Evolutionary conservation across 2,797 vertebrate genomes (phyloP).

Genomic region (Coreius guichenoti): DNA sequence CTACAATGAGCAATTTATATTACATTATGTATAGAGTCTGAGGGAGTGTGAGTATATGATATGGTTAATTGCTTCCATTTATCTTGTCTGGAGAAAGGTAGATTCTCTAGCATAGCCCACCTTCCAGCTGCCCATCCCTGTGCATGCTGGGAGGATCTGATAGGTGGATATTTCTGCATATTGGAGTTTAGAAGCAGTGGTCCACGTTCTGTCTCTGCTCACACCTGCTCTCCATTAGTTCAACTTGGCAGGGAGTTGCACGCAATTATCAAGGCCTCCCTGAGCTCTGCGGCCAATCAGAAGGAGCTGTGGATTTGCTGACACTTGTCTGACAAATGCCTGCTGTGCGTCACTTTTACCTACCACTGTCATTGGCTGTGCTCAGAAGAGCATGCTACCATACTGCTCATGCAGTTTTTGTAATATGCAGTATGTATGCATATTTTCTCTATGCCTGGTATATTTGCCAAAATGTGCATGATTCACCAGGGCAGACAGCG

Average conservation of each 20-base stretch:
- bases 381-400: neutral
- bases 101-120: slow-evolving; percentile 12
- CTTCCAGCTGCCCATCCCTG: neutral
- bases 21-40: slow-evolving; percentile 32
- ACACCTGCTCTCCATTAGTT: slow-evolving; percentile 62
- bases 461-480: neutral
- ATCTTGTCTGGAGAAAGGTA: slow-evolving; percentile 36
- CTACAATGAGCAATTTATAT: slow-evolving; percentile 44
- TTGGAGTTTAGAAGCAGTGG: slow-evolving; percentile 35
- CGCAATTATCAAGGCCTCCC: slow-evolving; percentile 32
- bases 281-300: slow-evolving; percentile 21
- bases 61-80: slow-evolving; percentile 52
- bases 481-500: neutral
- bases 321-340: slow-evolving; percentile 22
- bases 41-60: slow-evolving; percentile 45
- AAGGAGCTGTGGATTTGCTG: slow-evolving; percentile 26
- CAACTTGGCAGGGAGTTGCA: slow-evolving; percentile 43
- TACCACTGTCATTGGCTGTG: neutral
- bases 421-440: neutral
- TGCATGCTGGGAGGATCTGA: slow-evolving; percentile 33
- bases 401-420: neutral
- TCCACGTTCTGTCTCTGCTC: slow-evolving; percentile 16
- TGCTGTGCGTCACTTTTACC: neutral
- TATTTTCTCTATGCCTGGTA: neutral
- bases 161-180: slow-evolving; percentile 50